Conservation (phyloP, 2,888 invertebrate genomes). For the Synergus itoensis region DNA sequence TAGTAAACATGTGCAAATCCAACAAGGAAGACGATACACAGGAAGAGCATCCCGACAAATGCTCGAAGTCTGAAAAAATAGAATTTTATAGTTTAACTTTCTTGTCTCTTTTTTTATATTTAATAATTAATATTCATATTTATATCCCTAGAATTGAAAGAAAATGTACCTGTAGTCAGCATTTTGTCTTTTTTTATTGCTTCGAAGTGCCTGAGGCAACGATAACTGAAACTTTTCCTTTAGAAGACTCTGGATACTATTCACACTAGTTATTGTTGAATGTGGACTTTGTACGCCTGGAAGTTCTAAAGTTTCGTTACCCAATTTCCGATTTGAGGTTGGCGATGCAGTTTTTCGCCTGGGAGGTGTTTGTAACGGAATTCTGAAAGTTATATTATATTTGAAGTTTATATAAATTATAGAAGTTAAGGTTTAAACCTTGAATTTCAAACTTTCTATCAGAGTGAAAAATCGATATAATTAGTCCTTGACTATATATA, state of each 20-base stretch:
- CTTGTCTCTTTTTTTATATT: background rate
- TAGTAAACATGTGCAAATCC: constrained; percentile 91
- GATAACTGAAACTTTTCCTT: constrained; percentile 89
- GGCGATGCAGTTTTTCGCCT: constrained; percentile 83
- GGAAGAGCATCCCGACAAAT: constrained; percentile 89
- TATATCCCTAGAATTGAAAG: background rate
- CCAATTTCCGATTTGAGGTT: constrained; percentile 79
- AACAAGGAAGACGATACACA: constrained; percentile 89
- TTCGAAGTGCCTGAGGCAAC: constrained; percentile 73
- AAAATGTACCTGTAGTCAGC: constrained; percentile 73
- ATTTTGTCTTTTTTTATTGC: constrained; percentile 72
- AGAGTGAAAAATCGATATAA: background rate
- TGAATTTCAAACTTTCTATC: background rate
- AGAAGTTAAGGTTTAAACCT: background rate
- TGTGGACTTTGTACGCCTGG: constrained; percentile 84
- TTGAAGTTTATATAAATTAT: background rate
- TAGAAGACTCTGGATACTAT: constrained; percentile 90
- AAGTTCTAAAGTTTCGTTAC: constrained; percentile 79
- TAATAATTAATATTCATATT: background rate
- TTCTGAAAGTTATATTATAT: constrained; percentile 77
- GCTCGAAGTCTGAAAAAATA: constrained; percentile 85
- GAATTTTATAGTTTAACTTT: background rate
- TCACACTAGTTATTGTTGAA: constrained; percentile 91
- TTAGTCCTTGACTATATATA: background rate
- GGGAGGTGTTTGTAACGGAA: constrained; percentile 81